Evolutionary conservation across 2,797 vertebrate genomes (phyloP), one percentile per base, ranked within the genome.

Genomic region (Chaunax sp.): DNA sequence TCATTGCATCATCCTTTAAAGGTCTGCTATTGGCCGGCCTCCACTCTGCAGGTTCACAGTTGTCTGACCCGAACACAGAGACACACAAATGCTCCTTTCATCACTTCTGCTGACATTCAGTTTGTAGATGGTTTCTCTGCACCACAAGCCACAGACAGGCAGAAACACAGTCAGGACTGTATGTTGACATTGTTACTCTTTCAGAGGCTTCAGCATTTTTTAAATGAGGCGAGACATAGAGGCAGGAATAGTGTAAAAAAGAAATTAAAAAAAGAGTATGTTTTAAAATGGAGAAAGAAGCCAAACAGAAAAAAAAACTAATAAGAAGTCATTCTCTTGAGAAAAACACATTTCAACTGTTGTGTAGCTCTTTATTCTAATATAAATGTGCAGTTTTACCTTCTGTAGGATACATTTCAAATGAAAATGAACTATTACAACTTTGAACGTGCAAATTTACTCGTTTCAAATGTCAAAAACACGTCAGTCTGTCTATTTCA

Each of bases 121-220:
- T 38, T 25, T 68, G 25, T 47, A 7, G 60, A 52, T 2, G 2
- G 18, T 19, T 33, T 58, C 64, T 50, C 22, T n/a, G n/a, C 11
- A 1, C 71, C 81, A 28, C 81, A 75, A 35, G 74, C 69, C 77
- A 33, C 69, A 60, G 62, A 47, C 64, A 50, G 44, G 53, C 53
- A 49, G 52, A 50, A 28, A 35, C 25, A 43, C 46, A 18, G 20
- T 1, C 19, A 50, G 59, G 53, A 26, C 41, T 16, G 18, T 12
- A 5, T n/a, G 26, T 14, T 2, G 18, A 65, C 43, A 11, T 14
- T 61, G 64, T 30, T n/a, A 3, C 23, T 9, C 59, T 20, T 44
- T 64, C 30, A 61, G 15, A 60, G 2, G n/a, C n/a, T 54, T 57
- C 40, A 38, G 46, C 46, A 11, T 3, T 40, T 55, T 35, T 41